Conservation (phyloP, 2,113 vertebrate species). For the Bos taurus region DNA sequence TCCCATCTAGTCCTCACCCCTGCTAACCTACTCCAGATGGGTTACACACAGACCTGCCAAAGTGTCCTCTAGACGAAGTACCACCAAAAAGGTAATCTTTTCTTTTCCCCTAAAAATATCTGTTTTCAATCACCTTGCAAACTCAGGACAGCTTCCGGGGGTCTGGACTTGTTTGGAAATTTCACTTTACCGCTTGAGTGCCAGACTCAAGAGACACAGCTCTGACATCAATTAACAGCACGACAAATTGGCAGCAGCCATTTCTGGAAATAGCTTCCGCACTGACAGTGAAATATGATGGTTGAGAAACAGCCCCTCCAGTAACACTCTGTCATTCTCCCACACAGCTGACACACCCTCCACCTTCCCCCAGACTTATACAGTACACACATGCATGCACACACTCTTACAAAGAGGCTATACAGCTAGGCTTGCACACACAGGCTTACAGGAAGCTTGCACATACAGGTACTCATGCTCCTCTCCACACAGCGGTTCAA, state of each 20-base stretch:
- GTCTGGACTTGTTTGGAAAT: constrained; percentile 32
- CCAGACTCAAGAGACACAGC: not conserved
- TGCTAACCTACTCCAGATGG: no score
- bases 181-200: not conserved
- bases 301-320: not conserved
- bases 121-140: not conserved
- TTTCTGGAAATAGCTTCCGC: not conserved
- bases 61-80: not conserved
- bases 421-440: accelerated
- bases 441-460: not conserved
- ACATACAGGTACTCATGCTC: accelerated
- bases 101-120: not conserved
- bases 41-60: not conserved
- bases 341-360: not conserved
- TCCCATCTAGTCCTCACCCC: not conserved
- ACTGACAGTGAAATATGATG: not conserved
- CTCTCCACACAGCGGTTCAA: no score
- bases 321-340: not conserved
- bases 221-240: constrained; percentile 54
- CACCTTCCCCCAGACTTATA: not conserved
- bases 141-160: not conserved
- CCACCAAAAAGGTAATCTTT: not conserved
- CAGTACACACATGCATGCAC: not conserved
- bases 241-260: not conserved
- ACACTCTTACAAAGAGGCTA: not conserved